Evolutionary conservation across 2,888 invertebrate species (phyloP).

Genomic region (Xanthostigma xanthostigma): DNA sequence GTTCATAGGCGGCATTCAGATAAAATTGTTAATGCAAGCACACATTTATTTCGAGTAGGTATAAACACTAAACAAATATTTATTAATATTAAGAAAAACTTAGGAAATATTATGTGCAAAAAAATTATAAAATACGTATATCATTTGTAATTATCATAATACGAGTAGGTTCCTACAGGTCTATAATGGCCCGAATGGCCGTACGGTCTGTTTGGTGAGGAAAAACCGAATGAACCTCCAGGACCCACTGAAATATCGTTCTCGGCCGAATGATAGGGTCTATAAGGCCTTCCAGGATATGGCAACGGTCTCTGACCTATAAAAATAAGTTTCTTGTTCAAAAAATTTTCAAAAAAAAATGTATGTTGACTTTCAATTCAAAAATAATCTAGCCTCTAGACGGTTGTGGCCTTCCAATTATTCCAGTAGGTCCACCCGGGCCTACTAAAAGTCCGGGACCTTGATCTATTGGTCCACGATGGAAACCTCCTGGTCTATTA

Average conservation of each 20-base stretch:
- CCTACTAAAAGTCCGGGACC: slow-evolving; percentile 26
- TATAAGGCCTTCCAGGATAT: slow-evolving; percentile 1
- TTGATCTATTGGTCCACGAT: slow-evolving; percentile 2
- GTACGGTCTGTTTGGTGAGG: slow-evolving; percentile 1
- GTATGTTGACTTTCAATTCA: too few species aligned
- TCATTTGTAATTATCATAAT: background rate
- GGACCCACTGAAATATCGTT: slow-evolving; percentile 31
- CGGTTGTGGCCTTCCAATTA: slow-evolving; percentile 26
- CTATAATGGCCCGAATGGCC: background rate
- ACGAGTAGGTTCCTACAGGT: background rate
- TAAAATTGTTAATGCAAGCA: background rate
- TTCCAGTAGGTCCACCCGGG: slow-evolving; percentile 37
- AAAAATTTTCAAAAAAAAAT: too few species aligned
- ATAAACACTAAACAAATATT: background rate
- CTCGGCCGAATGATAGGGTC: slow-evolving; percentile 8
- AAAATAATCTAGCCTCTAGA: background rate
- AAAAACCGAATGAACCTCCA: slow-evolving; percentile 21
- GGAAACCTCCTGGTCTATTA: slow-evolving; percentile 12
- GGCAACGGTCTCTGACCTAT: background rate
- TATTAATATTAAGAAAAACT: background rate
- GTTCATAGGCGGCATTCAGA: too few species aligned
- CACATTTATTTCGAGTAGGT: background rate
- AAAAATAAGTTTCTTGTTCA: too few species aligned
- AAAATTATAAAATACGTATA: background rate
- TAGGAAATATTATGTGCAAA: background rate